phyloP scores from a whole-genome alignment of 2,888 invertebrate species.

The Lottia gigantea region DNA sequence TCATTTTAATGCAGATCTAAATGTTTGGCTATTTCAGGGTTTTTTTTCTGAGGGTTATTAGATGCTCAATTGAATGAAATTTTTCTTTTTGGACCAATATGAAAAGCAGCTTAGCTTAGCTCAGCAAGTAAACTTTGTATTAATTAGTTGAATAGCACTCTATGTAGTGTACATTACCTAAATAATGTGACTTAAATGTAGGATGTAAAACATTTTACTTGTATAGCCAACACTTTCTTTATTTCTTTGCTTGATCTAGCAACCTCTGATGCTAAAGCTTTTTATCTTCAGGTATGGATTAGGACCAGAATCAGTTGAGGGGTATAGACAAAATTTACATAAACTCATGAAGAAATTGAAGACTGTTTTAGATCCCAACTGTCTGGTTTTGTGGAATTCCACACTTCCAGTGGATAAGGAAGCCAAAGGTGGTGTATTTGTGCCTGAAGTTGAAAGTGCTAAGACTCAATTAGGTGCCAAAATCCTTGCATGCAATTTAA shows the following conservation, averaged over 20 bases:
- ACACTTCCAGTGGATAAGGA: constrained; percentile 69
- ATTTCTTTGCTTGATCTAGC: too few relatives aligned
- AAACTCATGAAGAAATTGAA: constrained; percentile 66
- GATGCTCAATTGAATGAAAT: neutral
- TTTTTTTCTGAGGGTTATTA: neutral
- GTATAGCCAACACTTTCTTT: too few relatives aligned
- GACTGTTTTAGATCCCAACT: constrained; percentile 60
- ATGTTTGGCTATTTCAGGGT: too few relatives aligned
- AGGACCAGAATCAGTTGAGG: constrained; percentile 46
- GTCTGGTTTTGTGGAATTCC: constrained; percentile 71
- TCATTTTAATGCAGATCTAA: too few relatives aligned
- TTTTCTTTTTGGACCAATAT: neutral
- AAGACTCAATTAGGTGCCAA: constrained; percentile 69
- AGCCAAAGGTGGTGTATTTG: constrained; percentile 70
- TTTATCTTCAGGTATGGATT: constrained; percentile 65
- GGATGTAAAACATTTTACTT: too few relatives aligned
- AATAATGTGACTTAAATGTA: too few relatives aligned
- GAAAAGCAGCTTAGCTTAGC: too few relatives aligned
- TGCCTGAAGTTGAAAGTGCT: constrained; percentile 69
- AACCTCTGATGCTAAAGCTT: neutral
- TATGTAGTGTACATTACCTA: too few relatives aligned
- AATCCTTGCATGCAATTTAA: constrained; percentile 71
- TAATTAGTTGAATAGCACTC: too few relatives aligned
- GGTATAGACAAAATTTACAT: constrained; percentile 69
- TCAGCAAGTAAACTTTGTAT: too few relatives aligned